Conservation (phyloP, 2,888 invertebrate species). For the Nomada hirtipes region DNA sequence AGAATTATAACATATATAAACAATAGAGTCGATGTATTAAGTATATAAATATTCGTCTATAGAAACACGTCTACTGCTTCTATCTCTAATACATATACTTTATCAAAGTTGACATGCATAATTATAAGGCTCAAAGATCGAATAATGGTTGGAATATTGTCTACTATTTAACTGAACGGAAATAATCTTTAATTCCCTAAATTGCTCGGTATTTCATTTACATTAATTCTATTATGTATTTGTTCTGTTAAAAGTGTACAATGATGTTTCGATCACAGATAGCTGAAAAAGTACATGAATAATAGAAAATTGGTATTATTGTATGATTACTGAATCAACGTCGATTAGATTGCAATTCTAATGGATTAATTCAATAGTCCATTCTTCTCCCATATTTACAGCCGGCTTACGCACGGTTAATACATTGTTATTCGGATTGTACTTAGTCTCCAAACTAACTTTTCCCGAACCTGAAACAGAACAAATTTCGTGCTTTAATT, state of each 20-base stretch:
- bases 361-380: conserved; percentile 88
- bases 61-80: conserved; percentile 32
- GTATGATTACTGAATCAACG: conserved; percentile 61
- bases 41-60: conserved; percentile 41
- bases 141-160: conserved; percentile 7
- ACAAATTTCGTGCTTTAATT: conserved; percentile 28
- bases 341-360: conserved; percentile 65
- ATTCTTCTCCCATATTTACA: conserved; percentile 92
- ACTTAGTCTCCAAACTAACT: conserved; percentile 88
- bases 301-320: conserved; percentile 65
- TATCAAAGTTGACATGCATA: conserved; percentile 44
- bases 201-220: conserved; percentile 50
- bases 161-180: conserved; percentile 26
- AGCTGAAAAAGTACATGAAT: conserved; percentile 62
- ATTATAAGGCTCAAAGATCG: conserved; percentile 40
- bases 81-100: conserved; percentile 44
- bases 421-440: conserved; percentile 88
- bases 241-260: conserved; percentile 60
- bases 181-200: conserved; percentile 38
- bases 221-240: conserved; percentile 55
- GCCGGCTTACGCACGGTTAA: conserved; percentile 94
- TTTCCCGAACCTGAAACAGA: conserved; percentile 86
- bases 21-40: conserved; percentile 36
- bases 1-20: conserved; percentile 17
- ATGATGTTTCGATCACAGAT: conserved; percentile 68